These are phyloP conservation scores for Kryptolebias marmoratus DNA, from an alignment of 2,113 vertebrate species.

Conservation along the genomic window DNA sequence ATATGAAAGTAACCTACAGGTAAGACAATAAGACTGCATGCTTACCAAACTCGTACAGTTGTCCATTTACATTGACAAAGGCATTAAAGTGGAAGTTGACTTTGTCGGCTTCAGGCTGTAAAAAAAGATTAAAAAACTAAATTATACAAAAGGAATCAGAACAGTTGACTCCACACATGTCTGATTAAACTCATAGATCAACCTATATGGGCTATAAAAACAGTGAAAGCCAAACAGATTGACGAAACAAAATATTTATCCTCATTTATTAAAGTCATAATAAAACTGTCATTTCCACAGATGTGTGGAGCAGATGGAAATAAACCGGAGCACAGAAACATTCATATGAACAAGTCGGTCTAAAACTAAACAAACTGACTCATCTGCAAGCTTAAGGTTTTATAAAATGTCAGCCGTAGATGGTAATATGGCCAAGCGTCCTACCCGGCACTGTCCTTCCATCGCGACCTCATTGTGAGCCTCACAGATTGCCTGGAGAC, in stretches of 20 bases:
- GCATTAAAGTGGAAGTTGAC: constrained; percentile 96
- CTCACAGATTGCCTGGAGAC: constrained; percentile 85
- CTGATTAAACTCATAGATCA: too few species aligned
- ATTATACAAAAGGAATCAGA: background rate
- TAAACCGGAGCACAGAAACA: too few species aligned
- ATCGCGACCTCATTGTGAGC: constrained; percentile 90
- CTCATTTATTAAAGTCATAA: too few species aligned
- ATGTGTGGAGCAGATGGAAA: background rate
- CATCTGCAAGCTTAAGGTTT: background rate
- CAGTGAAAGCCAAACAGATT: too few species aligned
- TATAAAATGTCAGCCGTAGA: background rate
- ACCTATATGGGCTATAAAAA: too few species aligned
- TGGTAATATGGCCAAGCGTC: background rate
- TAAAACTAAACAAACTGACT: too few species aligned
- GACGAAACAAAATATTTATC: too few species aligned
- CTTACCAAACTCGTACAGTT: constrained; percentile 94
- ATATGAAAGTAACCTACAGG: background rate
- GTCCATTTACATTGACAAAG: constrained; percentile 88
- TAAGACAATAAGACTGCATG: background rate
- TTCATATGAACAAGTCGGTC: too few species aligned
- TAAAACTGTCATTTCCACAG: too few species aligned
- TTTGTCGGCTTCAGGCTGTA: constrained; percentile 87
- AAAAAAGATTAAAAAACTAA: background rate
- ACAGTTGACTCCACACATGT: background rate
- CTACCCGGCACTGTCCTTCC: constrained; percentile 93